Base-by-base conservation (phyloP, 2,888 invertebrate genomes). In the Bombyx huttoni region DNA sequence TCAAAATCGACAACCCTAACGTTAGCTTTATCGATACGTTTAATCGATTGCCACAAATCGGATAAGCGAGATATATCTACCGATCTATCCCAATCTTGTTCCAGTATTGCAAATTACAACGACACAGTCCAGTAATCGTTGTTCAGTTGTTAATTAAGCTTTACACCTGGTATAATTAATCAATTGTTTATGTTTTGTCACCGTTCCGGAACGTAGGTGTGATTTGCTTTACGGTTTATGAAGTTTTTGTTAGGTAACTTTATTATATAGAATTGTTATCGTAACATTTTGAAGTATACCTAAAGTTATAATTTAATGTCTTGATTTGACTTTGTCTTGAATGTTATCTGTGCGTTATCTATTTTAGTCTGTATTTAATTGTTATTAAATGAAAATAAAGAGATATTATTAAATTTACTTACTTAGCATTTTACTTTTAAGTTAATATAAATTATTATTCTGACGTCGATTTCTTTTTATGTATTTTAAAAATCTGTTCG, bases 141-240 rank as follows among this genome's bases (percentile, higher is more conserved):
- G 59, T 58, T 59, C 66, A 57, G 54, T 64, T 66, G 64, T 69
- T 80, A 78, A 81, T 80, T 78, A 76, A 70, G 68, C 59, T 58
- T 62, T 71, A 76, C 80, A 81, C 73, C 76, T 77, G 78, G 75
- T 56, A 57, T 63, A 68, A 78, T 75, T 78, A 78, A 78, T 78
- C 73, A 70, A 62, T 54, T 47, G 53, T 49, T 56, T 56, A 58
- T 56, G 54, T 58, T 56, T 56, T 57, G 53, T 53, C 46, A 47
- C 51, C 47, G 40, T 40, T 40, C 7, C 40, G 40, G 40, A 40
- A 40, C 40, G 40, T 40, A 40, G 40, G 40, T 40, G 40, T 40
- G 40, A 40, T 40, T 40, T 1, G 40, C 12, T 40, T 40, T 40
- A 40, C 3, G 9, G 8, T 8, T 40, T 40, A 40, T 40, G 3